A percentile compares a stretch with the other conserved stretches of the same genome.
Evolutionary conservation across 92 coral and sea anemone genomes (phyloP).

Genomic region (Plumapathes pennacea): DNA sequence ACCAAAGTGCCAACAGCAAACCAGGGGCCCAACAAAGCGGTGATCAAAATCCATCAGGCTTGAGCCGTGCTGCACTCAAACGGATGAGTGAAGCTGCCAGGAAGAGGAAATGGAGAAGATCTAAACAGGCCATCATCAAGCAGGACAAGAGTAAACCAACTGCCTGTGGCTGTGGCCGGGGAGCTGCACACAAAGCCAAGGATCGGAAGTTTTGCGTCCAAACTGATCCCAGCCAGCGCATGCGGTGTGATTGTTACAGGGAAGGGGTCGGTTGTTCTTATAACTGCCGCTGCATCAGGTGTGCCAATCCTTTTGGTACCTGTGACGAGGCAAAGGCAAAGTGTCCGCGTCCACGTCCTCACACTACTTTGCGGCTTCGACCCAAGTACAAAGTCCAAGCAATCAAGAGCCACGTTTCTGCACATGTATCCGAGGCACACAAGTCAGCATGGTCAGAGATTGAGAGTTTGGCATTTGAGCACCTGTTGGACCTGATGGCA

Average conservation of each 20-base stretch:
- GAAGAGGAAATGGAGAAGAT: too few species aligned
- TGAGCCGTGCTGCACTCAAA: too few species aligned
- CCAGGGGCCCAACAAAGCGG: too few species aligned
- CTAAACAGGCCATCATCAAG: too few species aligned
- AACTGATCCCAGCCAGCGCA: constrained; percentile 47
- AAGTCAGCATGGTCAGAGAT: constrained; percentile 36
- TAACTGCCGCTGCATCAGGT: constrained; percentile 64
- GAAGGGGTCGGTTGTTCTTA: constrained; percentile 58
- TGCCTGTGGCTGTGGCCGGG: constrained; percentile 70
- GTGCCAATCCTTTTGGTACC: constrained; percentile 69
- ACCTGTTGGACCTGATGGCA: constrained; percentile 40
- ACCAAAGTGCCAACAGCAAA: too few species aligned
- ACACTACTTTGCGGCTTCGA: constrained; percentile 32
- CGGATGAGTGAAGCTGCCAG: too few species aligned
- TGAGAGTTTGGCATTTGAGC: constrained; percentile 52
- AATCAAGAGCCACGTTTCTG: constrained; percentile 22
- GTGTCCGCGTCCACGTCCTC: constrained; percentile 29
- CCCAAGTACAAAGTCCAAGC: constrained; percentile 65
- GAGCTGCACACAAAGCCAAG: constrained; percentile 53
- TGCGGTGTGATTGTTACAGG: constrained; percentile 69
- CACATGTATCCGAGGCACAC: background rate
- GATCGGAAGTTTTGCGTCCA: constrained; percentile 58
- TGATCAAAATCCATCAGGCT: too few species aligned
- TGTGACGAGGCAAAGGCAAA: constrained; percentile 38
- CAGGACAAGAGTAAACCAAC: too few species aligned